Conservation (phyloP, 2,888 invertebrate genomes). For the Idaea aversata region DNA sequence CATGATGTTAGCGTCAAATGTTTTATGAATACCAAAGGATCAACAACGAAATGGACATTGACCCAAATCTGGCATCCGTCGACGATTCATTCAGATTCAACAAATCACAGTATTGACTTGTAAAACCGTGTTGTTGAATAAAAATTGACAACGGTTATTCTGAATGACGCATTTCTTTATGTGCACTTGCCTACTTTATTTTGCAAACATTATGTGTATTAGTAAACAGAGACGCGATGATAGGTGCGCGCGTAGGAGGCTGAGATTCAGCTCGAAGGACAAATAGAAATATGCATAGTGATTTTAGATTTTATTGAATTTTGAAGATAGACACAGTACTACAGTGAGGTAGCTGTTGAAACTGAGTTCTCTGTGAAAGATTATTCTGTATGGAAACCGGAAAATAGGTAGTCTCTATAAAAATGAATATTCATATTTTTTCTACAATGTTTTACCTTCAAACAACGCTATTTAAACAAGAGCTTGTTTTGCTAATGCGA, state of each 20-base stretch:
- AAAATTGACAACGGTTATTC: conserved; percentile 37
- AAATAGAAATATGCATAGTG: no score
- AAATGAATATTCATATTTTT: neutral
- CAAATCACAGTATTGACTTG: conserved; percentile 64
- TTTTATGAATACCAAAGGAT: conserved; percentile 9
- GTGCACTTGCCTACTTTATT: conserved; percentile 8
- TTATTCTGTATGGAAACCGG: neutral
- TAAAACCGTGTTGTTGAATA: conserved; percentile 59
- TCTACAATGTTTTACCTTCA: neutral
- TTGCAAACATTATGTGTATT: conserved; percentile 11
- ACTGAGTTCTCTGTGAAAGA: neutral
- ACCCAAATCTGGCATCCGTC: conserved; percentile 59
- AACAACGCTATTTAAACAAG: neutral
- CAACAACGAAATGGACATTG: conserved; percentile 57
- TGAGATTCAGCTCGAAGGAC: neutral
- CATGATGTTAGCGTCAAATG: conserved; percentile 3
- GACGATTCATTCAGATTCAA: conserved; percentile 60
- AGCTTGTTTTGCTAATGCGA: conserved; percentile 1
- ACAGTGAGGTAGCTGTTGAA: no score
- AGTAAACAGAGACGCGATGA: neutral
- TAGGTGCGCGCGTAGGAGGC: neutral
- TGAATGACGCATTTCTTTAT: conserved; percentile 26
- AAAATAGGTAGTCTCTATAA: neutral
- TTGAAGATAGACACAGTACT: no score
- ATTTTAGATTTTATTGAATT: no score